Base-by-base conservation (phyloP, 2,888 invertebrate species). In the Deilephila elpenor region DNA sequence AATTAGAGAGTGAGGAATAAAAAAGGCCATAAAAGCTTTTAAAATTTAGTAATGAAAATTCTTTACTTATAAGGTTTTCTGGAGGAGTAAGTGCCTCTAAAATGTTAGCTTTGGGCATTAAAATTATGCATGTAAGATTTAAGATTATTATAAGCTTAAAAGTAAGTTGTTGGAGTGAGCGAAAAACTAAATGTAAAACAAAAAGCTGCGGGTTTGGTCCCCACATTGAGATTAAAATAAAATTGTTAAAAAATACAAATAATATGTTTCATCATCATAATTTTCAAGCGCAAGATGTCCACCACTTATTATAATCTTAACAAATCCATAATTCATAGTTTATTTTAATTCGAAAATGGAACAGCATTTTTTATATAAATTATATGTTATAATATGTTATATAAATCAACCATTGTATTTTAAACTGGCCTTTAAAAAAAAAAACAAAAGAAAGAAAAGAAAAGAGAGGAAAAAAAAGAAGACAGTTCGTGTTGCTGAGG, bases 1-100 rank as follows among this genome's bases (percentile, higher is more conserved):
- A 92, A 93, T 92, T 92, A 92, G 87, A 86, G 89, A 82, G 83
- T 85, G 79, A 81, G 83, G 84, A 87, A 88, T 86, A 89, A 91
- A 90, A 91, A 86, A 79, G 80, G 76, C 19, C 82, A 85, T 86
- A 84, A 88, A 88, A 83, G 85, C 82, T 82, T 88, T 90, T 89
- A 83, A 89, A 87, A 85, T 88, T 86, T 82, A 85, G 81, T 85
- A 81, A 84, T 84, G 82, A 59, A 73, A 59, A 51, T 51, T 67
- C 44, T 17, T 14, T 51, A 17, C 17, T n/a, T 20, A 7, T 51
- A 29, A 44, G 17, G 25, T 29, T 67, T 51, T 67, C 25, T 67
- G 44, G 11, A 51, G 67, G 17, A 51, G 34, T 37, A 37, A 67
- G 44, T 64, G 37, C 37, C 20, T 20, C 37, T 67, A 17, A 25